A percentile compares a stretch with the other conserved stretches of the same genome.
Evolutionary conservation across 2,888 invertebrate species (phyloP).

Genomic region (Marronus borbonicus): DNA sequence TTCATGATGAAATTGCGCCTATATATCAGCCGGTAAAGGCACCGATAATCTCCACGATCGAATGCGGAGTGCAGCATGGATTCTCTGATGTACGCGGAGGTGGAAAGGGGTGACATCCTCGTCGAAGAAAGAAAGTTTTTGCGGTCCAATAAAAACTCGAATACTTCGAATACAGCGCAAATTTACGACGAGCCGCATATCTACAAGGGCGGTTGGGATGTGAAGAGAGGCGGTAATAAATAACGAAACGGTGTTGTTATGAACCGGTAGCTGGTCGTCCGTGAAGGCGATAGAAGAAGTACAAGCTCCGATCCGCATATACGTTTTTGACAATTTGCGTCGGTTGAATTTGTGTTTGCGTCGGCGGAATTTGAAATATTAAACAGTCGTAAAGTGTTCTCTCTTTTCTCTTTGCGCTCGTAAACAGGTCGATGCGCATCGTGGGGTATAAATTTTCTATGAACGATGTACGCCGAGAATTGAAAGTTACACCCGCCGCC

Average conservation of each 20-base stretch:
- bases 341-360: not conserved
- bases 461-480: no score
- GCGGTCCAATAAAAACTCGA: conserved; percentile 11
- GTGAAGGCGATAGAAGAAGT: conserved; percentile 6
- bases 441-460: no score
- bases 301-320: not conserved
- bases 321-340: not conserved
- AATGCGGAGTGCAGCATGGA: not conserved
- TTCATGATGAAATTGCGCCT: conserved; percentile 6
- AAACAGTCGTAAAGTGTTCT: not conserved
- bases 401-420: not conserved
- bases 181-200: not conserved
- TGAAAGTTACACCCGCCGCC: no score
- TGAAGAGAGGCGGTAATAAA: not conserved
- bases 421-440: not conserved
- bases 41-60: conserved; percentile 8
- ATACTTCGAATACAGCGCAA: not conserved
- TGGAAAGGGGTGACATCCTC: not conserved
- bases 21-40: not conserved
- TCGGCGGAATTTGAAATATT: conserved; percentile 12
- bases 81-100: not conserved
- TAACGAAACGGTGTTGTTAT: conserved; percentile 2
- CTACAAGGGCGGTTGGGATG: no score
- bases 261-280: not conserved
- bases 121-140: not conserved